Conservation (phyloP, 2,113 vertebrate species). For the Laticauda laticaudata region DNA sequence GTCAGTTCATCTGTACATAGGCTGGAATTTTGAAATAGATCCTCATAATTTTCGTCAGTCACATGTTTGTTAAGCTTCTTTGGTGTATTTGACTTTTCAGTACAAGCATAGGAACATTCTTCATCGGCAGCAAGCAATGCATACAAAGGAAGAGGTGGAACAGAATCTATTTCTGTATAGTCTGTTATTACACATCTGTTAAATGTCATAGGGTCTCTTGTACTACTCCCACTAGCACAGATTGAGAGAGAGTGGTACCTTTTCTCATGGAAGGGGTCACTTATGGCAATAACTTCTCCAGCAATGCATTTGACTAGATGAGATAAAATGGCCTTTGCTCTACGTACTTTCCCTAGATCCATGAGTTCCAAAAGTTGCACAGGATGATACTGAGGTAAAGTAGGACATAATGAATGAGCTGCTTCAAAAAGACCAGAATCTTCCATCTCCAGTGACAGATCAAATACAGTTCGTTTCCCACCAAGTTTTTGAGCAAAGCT, state of each 20-base stretch:
- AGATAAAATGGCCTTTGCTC: conserved; percentile 94
- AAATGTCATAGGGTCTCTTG: conserved; percentile 86
- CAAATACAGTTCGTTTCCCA: conserved; percentile 84
- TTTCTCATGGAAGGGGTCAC: conserved; percentile 76
- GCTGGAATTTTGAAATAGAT: conserved; percentile 82
- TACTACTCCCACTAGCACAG: conserved; percentile 90
- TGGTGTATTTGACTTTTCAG: conserved; percentile 75
- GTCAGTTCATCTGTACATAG: conserved; percentile 68
- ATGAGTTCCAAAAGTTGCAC: conserved; percentile 94
- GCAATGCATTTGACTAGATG: conserved; percentile 97
- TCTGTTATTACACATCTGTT: conserved; percentile 83
- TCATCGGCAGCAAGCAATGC: conserved; percentile 92
- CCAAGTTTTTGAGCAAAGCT: conserved; percentile 96
- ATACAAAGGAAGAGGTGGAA: conserved; percentile 92
- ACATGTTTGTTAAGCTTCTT: conserved; percentile 73
- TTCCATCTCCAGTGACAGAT: conserved; percentile 86
- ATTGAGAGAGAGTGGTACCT: conserved; percentile 88
- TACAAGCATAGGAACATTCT: conserved; percentile 72
- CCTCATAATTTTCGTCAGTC: conserved; percentile 82
- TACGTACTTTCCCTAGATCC: conserved; percentile 92
- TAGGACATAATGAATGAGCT: conserved; percentile 89
- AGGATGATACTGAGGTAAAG: conserved; percentile 95
- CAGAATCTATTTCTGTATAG: conserved; percentile 93
- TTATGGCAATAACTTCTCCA: conserved; percentile 89
- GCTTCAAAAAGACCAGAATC: conserved; percentile 97